Evolutionary conservation across 92 coral and sea anemone genomes (phyloP).

Genomic region (Scolanthus callimorphus): DNA sequence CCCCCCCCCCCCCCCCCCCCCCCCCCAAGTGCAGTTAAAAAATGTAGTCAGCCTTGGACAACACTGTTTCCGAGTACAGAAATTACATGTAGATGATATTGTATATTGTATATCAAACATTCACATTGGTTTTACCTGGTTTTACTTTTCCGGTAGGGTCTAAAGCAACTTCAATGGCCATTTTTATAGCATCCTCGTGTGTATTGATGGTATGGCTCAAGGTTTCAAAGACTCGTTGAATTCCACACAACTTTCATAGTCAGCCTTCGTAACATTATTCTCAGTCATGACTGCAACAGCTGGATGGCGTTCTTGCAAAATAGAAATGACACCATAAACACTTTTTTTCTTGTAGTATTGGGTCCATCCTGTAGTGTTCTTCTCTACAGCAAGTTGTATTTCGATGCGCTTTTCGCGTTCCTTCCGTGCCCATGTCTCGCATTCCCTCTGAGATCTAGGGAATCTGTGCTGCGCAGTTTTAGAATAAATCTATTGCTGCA

Average conservation of each 20-base stretch:
- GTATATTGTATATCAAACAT: no score
- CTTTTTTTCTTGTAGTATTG: constrained; percentile 5
- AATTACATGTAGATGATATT: no score
- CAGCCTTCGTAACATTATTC: not conserved
- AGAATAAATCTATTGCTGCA: constrained; percentile 8
- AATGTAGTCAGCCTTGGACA: no score
- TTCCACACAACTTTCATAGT: constrained; percentile 9
- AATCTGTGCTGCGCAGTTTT: constrained; percentile 9
- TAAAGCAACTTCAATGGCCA: constrained; percentile 13
- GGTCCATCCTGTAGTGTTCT: constrained; percentile 4
- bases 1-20: no score
- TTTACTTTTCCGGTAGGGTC: constrained; percentile 20
- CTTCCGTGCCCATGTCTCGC: constrained; percentile 10
- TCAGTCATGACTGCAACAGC: constrained; percentile 2
- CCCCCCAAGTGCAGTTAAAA: no score
- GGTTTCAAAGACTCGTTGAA: constrained; percentile 1
- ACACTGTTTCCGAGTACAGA: no score
- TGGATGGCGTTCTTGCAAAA: constrained; percentile 1
- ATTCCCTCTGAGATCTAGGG: constrained; percentile 4
- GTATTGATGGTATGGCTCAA: constrained; percentile 7
- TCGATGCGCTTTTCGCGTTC: not conserved
- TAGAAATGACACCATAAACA: constrained; percentile 1
- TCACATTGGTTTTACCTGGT: no score
- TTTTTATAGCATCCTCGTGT: constrained; percentile 18
- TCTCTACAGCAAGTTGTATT: not conserved